Evolutionary conservation across 2,888 invertebrate genomes (phyloP), one percentile per base, ranked within the genome.

Genomic region (Diachrysia chrysitis): DNA sequence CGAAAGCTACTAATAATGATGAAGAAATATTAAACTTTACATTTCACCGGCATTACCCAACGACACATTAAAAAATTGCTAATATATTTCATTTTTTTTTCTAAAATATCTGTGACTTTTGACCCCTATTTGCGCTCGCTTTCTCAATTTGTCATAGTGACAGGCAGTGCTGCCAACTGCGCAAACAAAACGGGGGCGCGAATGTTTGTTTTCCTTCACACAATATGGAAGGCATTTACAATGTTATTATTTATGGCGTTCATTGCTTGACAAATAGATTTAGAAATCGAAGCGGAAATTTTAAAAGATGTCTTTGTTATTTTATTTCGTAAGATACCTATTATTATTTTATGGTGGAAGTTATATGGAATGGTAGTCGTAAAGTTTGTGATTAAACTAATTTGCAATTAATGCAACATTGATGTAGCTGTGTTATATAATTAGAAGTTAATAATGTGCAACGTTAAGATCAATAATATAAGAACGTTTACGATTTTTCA

Each of bases 111-210:
- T 66, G 66, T 76, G 80, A 74, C 76, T 73, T 82, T 73, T 80
- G 83, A 82, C 83, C 82, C 74, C 76, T 66, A 58, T 48, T 16
- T 64, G 76, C 78, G 70, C 80, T 82, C 86, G 85, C 83, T 85
- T 79, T 79, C 74, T 82, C 85, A 84, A 90, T 91, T 89, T 87
- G 89, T 92, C 90, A 90, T 83, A 76, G 69, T 87, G 90, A 86
- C 90, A 88, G 83, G 79, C 90, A 88, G 84, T 81, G 88, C 83
- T 87, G 87, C 92, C 92, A 92, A 92, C 92, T 92, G 92, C 87
- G 89, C 92, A 92, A 92, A 92, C 92, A 92, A 19, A 73, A 66
- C 83, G 86, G 90, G 92, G 91, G 92, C 92, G 90, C 90, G 89
- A 90, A 86, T 92, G 89, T 92, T 92, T 92, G 90, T 90, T 90